A percentile compares a stretch with the other conserved stretches of the same genome.
Conservation (phyloP, 2,797 vertebrate genomes). For the Sebastes matsubarae region DNA sequence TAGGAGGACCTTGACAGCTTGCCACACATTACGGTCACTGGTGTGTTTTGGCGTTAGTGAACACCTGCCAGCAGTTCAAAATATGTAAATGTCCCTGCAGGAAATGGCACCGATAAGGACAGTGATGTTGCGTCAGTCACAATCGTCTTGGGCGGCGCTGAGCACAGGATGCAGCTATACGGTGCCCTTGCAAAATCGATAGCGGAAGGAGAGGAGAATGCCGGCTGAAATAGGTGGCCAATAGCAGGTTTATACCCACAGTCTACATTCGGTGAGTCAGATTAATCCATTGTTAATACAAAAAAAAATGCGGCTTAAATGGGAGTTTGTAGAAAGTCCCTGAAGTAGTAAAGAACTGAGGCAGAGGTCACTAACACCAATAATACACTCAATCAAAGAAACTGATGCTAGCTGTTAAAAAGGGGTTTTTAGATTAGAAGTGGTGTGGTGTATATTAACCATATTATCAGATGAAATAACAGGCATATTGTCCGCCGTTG, state of each 20-base stretch:
- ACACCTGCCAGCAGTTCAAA: no score
- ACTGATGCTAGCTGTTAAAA: background rate
- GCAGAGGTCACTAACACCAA: background rate
- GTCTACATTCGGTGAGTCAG: background rate
- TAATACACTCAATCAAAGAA: background rate
- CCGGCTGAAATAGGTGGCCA: no score
- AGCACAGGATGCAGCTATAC: no score
- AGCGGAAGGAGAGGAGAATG: no score
- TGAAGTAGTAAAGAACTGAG: background rate
- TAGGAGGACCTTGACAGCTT: no score
- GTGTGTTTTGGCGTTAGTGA: no score
- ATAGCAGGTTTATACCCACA: no score
- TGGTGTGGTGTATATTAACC: slow-evolving; percentile 14
- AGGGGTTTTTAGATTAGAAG: background rate
- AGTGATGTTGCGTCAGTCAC: no score
- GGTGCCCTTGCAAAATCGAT: no score
- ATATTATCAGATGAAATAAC: slow-evolving; percentile 24
- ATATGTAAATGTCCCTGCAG: background rate
- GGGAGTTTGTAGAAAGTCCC: background rate
- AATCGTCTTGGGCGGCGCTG: no score
- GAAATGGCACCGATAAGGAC: background rate
- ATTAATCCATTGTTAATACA: background rate
- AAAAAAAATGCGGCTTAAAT: background rate
- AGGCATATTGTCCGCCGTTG: background rate
- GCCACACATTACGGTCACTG: no score